Base-by-base conservation (phyloP, 1,140 invertebrate species). In the Scaptomyza graminum region DNA sequence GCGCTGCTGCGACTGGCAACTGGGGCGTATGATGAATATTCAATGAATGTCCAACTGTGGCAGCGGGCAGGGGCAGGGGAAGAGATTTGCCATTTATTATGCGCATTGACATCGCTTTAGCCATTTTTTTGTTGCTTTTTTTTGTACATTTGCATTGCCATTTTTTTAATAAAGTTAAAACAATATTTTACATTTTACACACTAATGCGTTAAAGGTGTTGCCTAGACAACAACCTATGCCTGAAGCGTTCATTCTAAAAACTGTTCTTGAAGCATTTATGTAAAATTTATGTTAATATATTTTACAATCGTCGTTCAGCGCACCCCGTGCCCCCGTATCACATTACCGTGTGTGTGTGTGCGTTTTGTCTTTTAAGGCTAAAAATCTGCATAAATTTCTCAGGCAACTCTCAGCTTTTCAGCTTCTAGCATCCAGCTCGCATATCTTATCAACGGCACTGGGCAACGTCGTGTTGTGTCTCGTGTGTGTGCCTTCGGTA, bases 211-310 rank as follows among this genome's bases (percentile, higher is more conserved):
- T 7, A 37, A 43, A 16, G 22, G 52, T 37, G 57, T 67, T 47
- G 43, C 52, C 59, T 75, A 75, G 69, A 62, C 64, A 83, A 78
- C 74, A 83, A 78, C 74, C 74, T 69, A 60, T 44, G 56, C 55
- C 59, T 39, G 0, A 54, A 71, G 34, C 47, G 9, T 54, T 54
- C 31, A 43, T 18, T 18, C 34, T 46, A 50, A 54, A 85, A 85
- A 82, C 78, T 79, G 78, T 82, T 81, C 70, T 63, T 87, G 81
- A 89, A 89, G 70, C 89, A 85, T 90, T 90, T 90, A 89, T 79
- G 89, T 83, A 89, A 90, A 85, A 90, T 90, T 90, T 90, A 90
- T 90, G 89, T 85, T 87, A 90, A 90, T 90, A 76, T 85, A 83
- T 85, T 85, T 85, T 78, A 87, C 74, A 85, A 85, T 85, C 82